phyloP scores from a whole-genome alignment of 2,888 invertebrate genomes.

The Clistopyga incitator region DNA sequence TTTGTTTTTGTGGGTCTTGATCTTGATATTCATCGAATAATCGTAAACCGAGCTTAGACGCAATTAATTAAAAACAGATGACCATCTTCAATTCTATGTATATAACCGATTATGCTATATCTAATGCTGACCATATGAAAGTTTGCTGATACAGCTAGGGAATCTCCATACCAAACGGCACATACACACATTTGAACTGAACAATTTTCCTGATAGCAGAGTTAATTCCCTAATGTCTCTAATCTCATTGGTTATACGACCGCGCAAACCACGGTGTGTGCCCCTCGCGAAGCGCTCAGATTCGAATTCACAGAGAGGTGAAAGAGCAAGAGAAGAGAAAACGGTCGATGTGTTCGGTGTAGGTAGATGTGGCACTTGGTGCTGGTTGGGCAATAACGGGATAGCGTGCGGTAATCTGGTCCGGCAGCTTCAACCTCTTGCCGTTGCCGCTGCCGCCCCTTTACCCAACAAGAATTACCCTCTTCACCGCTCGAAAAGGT shows the following conservation, averaged over 20 bases:
- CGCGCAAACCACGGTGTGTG: slow-evolving; percentile 26
- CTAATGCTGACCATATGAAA: slow-evolving; percentile 27
- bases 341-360: neutral
- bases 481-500: slow-evolving; percentile 60
- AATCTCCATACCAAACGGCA: neutral
- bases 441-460: slow-evolving; percentile 1
- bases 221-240: slow-evolving; percentile 58
- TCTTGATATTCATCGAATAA: neutral
- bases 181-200: neutral
- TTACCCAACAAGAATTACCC: slow-evolving; percentile 18
- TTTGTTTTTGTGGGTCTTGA: neutral
- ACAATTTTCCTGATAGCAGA: slow-evolving; percentile 48
- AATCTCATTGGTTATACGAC: slow-evolving; percentile 54
- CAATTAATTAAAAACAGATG: neutral
- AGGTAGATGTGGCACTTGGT: slow-evolving; percentile 5
- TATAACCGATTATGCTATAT: slow-evolving; percentile 31
- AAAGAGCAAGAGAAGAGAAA: slow-evolving; percentile 35
- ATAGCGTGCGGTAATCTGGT: slow-evolving; percentile 55
- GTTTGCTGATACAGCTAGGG: slow-evolving; percentile 34
- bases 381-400: slow-evolving; percentile 52
- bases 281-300: slow-evolving; percentile 35
- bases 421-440: slow-evolving; percentile 46
- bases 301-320: slow-evolving; percentile 39
- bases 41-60: neutral
- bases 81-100: slow-evolving; percentile 45